A percentile compares a stretch with the other conserved stretches of the same genome.
These are phyloP conservation scores for Rhagophthalmus giganteus DNA, from an alignment of 2,888 invertebrate genomes.

Conservation along the genomic window DNA sequence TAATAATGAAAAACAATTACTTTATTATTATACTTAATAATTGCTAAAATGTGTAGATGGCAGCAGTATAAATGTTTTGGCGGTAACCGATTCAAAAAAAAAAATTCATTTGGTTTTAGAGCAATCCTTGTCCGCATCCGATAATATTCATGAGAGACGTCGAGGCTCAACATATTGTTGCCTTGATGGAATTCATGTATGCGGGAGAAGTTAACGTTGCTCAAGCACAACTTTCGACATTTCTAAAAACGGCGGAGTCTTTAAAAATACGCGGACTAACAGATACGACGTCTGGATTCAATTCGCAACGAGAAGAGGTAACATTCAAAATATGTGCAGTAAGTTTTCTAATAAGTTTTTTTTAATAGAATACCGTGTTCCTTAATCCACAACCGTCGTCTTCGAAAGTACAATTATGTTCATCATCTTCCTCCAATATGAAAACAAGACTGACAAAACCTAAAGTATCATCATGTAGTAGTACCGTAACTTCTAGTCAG, in stretches of 20 bases:
- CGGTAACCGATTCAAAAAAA: too few species aligned
- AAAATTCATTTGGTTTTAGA: slow-evolving; percentile 55
- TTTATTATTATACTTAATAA: too few species aligned
- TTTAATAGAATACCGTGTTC: slow-evolving; percentile 40
- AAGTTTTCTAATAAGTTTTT: slow-evolving; percentile 1
- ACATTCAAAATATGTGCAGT: slow-evolving; percentile 3
- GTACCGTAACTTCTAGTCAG: slow-evolving; percentile 53
- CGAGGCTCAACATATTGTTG: slow-evolving; percentile 75
- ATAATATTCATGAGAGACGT: slow-evolving; percentile 86
- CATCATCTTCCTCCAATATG: slow-evolving; percentile 19
- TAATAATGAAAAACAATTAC: too few species aligned
- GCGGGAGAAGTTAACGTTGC: slow-evolving; percentile 83
- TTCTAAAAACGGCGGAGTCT: slow-evolving; percentile 77
- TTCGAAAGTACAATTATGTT: slow-evolving; percentile 28
- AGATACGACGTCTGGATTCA: slow-evolving; percentile 59
- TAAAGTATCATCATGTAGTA: slow-evolving; percentile 45
- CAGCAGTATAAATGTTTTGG: slow-evolving; percentile 56
- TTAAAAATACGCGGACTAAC: slow-evolving; percentile 78
- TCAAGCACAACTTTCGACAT: slow-evolving; percentile 74
- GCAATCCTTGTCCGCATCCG: slow-evolving; percentile 82
- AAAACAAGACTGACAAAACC: slow-evolving; percentile 36
- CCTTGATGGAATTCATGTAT: slow-evolving; percentile 83
- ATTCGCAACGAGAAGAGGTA: slow-evolving; percentile 58
- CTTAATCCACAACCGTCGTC: slow-evolving; percentile 43
- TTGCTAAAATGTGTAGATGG: slow-evolving; percentile 38